Conservation (phyloP, 2,113 vertebrate genomes). For the Notothenia coriiceps region DNA sequence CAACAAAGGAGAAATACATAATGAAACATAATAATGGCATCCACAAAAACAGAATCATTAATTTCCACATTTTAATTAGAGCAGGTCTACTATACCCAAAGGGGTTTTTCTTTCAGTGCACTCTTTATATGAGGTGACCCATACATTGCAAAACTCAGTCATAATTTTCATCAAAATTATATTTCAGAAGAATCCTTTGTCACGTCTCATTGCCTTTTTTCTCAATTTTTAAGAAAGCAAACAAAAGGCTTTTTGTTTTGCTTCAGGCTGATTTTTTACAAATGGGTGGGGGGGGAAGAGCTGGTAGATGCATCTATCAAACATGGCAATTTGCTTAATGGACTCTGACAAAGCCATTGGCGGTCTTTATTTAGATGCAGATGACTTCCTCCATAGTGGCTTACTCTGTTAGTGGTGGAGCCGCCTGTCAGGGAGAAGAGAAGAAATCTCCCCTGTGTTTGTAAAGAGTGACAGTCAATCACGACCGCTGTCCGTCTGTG, state of each 20-base stretch:
- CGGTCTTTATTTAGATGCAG: constrained; percentile 83
- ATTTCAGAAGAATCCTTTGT: constrained; percentile 28
- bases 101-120: constrained; percentile 39
- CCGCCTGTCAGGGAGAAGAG: constrained; percentile 53
- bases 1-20: constrained; percentile 12
- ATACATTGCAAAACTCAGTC: constrained; percentile 28
- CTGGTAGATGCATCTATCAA: constrained; percentile 77
- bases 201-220: constrained; percentile 28
- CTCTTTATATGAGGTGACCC: constrained; percentile 30
- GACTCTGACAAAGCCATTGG: constrained; percentile 82
- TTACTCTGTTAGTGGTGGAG: constrained; percentile 66
- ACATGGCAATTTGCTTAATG: constrained; percentile 84
- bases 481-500: constrained; percentile 51
- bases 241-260: constrained; percentile 54
- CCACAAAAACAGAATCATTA: constrained; percentile 20
- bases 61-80: constrained; percentile 39
- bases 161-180: constrained; percentile 56
- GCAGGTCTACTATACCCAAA: constrained; percentile 7
- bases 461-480: constrained; percentile 68
- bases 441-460: constrained; percentile 50
- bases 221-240: constrained; percentile 49
- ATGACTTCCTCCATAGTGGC: constrained; percentile 76
- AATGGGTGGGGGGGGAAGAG: constrained; percentile 37
- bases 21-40: constrained; percentile 7
- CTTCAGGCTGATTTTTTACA: constrained; percentile 54